A percentile compares a stretch with the other conserved stretches of the same genome.
Conservation (phyloP, 1,140 invertebrate species). For the Heliconius nattereri region DNA sequence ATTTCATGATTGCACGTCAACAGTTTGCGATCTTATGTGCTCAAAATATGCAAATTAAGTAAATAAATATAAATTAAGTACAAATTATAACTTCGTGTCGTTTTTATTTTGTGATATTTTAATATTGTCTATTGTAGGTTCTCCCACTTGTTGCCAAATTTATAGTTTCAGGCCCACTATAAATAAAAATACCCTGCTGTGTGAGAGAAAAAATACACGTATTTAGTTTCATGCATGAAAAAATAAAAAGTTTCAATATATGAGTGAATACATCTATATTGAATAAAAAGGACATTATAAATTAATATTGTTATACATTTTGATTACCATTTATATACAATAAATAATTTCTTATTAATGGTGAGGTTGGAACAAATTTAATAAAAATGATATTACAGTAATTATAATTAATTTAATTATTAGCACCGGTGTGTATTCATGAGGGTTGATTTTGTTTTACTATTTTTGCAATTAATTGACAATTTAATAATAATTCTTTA, state of each 20-base stretch:
- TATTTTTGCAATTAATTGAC: neutral
- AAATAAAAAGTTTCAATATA: neutral
- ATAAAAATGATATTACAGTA: neutral
- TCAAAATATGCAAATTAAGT: no score
- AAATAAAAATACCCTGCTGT: no score
- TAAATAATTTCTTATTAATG: neutral
- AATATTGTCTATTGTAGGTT: no score
- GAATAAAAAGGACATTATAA: neutral
- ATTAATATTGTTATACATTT: neutral
- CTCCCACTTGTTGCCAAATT: no score
- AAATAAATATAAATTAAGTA: no score
- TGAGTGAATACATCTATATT: neutral
- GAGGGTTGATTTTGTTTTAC: neutral
- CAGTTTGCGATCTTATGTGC: no score
- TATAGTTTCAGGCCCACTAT: no score
- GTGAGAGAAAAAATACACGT: no score
- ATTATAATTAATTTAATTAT: neutral
- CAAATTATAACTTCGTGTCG: no score
- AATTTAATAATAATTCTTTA: neutral
- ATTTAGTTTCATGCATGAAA: neutral
- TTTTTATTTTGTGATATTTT: no score
- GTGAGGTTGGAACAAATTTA: neutral
- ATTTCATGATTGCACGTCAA: no score
- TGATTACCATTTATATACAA: neutral
- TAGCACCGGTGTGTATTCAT: conserved; percentile 8